A percentile compares a stretch with the other conserved stretches of the same genome.
Conservation (phyloP, 1,140 invertebrate genomes). For the Polypedilum vanderplanki region DNA sequence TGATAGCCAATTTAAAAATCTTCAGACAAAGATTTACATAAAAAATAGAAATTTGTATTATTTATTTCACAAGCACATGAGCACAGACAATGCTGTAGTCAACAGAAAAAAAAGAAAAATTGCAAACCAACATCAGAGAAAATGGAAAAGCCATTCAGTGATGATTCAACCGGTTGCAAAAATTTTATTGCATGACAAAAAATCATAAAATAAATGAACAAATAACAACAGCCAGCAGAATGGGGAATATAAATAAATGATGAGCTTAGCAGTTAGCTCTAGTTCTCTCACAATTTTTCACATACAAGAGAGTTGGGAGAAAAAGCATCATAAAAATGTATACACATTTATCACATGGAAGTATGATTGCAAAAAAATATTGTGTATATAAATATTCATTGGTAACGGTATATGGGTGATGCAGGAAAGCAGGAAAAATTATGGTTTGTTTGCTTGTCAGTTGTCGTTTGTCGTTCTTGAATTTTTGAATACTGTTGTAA, state of each 20-base stretch:
- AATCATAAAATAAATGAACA: neutral
- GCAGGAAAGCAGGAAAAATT: too few species aligned
- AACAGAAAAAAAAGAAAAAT: neutral
- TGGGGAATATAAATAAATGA: conserved; percentile 6
- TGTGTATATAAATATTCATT: conserved; percentile 13
- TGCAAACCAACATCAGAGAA: neutral
- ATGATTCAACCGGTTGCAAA: neutral
- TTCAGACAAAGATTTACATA: neutral
- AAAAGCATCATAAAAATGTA: conserved; percentile 10
- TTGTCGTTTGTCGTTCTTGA: too few species aligned
- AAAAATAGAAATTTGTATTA: too few species aligned
- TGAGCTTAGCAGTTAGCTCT: conserved; percentile 5
- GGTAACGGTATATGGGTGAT: neutral
- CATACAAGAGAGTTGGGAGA: neutral
- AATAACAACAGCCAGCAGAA: neutral
- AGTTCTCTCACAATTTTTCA: neutral
- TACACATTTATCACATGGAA: neutral
- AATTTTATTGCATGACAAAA: neutral
- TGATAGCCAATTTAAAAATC: conserved; percentile 9
- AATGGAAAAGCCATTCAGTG: neutral
- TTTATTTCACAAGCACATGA: neutral
- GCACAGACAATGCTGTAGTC: neutral
- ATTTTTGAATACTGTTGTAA: neutral
- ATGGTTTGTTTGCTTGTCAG: too few species aligned
- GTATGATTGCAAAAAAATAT: conserved; percentile 19